A percentile compares a stretch with the other conserved stretches of the same genome.
Conservation (phyloP, 1,140 invertebrate species). For the Drosophila aff. region DNA sequence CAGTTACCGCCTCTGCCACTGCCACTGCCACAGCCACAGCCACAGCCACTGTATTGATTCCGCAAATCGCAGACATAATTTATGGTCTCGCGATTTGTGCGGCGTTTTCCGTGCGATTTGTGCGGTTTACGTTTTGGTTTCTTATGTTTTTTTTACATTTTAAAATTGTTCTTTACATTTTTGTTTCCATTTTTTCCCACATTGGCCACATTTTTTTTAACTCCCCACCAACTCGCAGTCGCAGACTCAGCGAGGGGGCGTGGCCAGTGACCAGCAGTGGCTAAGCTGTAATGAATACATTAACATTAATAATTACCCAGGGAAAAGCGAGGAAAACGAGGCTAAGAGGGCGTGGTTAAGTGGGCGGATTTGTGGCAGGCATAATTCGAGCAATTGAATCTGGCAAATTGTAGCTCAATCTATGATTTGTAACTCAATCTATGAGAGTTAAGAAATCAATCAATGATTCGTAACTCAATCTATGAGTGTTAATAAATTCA, state of each 20-base stretch:
- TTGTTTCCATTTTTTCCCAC: not conserved
- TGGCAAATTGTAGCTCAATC: not conserved
- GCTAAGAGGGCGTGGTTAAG: conserved; percentile 6
- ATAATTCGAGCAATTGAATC: conserved; percentile 7
- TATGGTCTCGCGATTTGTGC: conserved; percentile 53
- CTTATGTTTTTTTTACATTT: not conserved
- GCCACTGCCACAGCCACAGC: conserved; percentile 13
- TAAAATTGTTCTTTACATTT: not conserved
- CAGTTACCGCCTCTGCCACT: not conserved
- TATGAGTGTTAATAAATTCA: not conserved
- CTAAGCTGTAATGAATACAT: conserved; percentile 78
- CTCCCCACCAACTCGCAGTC: conserved; percentile 15
- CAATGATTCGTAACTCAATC: too few relatives aligned
- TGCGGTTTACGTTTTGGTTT: conserved; percentile 29
- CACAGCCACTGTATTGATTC: conserved; percentile 65
- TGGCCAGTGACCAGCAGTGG: conserved; percentile 20
- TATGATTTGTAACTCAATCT: not conserved
- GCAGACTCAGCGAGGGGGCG: conserved; percentile 2
- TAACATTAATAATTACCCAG: conserved; percentile 76
- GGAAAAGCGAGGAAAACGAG: not conserved
- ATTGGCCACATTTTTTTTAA: conserved; percentile 25
- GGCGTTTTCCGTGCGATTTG: conserved; percentile 47
- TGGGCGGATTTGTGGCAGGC: conserved; percentile 5
- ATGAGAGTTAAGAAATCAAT: too few relatives aligned
- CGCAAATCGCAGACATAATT: conserved; percentile 66